phyloP scores from a whole-genome alignment of 1,140 invertebrate species.

The Leptopilina clavipes region DNA sequence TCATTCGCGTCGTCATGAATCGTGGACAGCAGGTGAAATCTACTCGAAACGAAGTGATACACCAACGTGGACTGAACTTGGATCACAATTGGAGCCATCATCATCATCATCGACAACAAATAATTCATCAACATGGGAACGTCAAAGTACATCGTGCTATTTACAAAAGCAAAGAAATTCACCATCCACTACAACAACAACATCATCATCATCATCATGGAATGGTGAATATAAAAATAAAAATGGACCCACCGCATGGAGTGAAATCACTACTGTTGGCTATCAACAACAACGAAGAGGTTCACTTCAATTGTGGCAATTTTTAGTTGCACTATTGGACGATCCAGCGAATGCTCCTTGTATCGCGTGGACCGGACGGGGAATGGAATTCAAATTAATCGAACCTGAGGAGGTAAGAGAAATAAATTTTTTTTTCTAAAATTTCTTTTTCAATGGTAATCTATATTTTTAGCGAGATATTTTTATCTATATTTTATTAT shows the following conservation, averaged over 20 bases:
- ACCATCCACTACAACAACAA: slow-evolving; percentile 44
- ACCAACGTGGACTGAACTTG: slow-evolving; percentile 68
- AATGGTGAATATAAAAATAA: no score
- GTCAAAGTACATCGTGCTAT: slow-evolving; percentile 55
- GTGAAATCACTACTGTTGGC: slow-evolving; percentile 62
- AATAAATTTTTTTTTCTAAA: no score
- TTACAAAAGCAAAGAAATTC: slow-evolving; percentile 61
- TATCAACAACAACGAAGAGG: slow-evolving; percentile 80
- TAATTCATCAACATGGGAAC: slow-evolving; percentile 60
- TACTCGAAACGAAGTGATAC: slow-evolving; percentile 60
- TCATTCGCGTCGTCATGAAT: slow-evolving; percentile 59
- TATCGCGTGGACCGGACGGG: slow-evolving; percentile 96
- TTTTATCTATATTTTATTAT: no score
- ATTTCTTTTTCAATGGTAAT: no score
- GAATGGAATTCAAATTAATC: slow-evolving; percentile 95
- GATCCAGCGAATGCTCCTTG: slow-evolving; percentile 90
- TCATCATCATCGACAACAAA: no score
- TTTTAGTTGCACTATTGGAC: slow-evolving; percentile 92
- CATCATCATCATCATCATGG: no score
- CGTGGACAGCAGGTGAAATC: slow-evolving; percentile 56
- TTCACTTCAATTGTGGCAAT: slow-evolving; percentile 95
- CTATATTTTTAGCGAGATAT: no score
- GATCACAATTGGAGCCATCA: slow-evolving; percentile 62
- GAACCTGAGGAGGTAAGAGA: slow-evolving; percentile 96
- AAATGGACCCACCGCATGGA: slow-evolving; percentile 51